Conservation (phyloP, 2,888 invertebrate genomes). For the Ctenicera cuprea region DNA sequence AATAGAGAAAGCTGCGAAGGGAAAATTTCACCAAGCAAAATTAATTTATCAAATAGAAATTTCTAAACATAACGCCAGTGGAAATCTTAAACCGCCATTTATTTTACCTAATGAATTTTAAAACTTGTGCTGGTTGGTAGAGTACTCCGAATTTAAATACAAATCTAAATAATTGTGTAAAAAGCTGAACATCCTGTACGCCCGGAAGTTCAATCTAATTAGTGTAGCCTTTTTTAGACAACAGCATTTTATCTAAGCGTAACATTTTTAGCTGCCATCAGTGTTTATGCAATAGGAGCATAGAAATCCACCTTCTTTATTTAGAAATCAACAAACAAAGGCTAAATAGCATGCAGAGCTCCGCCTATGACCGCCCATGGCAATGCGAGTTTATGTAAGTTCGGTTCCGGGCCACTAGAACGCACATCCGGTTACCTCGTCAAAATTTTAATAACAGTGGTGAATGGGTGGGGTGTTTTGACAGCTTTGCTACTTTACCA, state of each 20-base stretch:
- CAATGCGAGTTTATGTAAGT: conserved; percentile 29
- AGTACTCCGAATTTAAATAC: too few species aligned
- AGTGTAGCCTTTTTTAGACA: conserved; percentile 7
- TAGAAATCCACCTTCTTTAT: conserved; percentile 30
- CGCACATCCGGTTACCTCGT: conserved; percentile 57
- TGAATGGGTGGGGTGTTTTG: conserved; percentile 58
- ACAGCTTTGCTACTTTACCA: conserved; percentile 55
- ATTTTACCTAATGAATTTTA: too few species aligned
- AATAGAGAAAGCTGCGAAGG: too few species aligned
- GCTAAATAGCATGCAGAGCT: conserved; percentile 42
- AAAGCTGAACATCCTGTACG: conserved; percentile 7
- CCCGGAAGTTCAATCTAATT: conserved; percentile 24
- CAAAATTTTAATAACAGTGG: conserved; percentile 58
- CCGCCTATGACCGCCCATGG: conserved; percentile 56
- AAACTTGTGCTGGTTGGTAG: too few species aligned
- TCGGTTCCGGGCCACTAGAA: conserved; percentile 55
- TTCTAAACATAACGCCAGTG: too few species aligned
- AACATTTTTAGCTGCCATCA: conserved; percentile 18
- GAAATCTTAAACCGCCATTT: too few species aligned
- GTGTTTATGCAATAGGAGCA: conserved; percentile 1
- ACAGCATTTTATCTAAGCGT: conserved; percentile 9
- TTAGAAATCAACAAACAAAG: conserved; percentile 40
- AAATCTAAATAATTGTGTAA: too few species aligned
- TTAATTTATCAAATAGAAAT: too few species aligned
- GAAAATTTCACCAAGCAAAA: too few species aligned